Base-by-base conservation (phyloP, 2,797 vertebrate species). In the Smutsia gigantea region DNA sequence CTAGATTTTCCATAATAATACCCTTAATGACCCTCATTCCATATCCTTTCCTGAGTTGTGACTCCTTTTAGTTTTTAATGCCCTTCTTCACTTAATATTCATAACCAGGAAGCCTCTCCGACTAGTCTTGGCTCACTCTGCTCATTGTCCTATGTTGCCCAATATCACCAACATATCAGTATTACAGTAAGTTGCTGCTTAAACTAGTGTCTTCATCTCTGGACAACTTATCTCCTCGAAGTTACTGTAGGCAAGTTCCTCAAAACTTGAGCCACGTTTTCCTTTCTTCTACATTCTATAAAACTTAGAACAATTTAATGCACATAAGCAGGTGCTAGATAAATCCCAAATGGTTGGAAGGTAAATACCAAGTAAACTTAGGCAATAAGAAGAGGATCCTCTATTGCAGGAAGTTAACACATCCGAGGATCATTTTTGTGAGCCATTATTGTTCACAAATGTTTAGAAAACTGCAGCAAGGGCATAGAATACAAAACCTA, bases 401-500 rank as follows among this genome's bases (percentile, higher is more conserved):
- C 96, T 75, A 83, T 57, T 90, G 87, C 94, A 92, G 77, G 94
- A 75, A 92, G 63, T 94, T 92, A 97, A 19, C 49, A 90, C 98
- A 96, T 94, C 96, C 94, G 42, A 98, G 72, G 82, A 93, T 88
- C 93, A n/a, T 97, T 98, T 97, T 94, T 97, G 83, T 92, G 96
- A 98, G 97, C 77, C 13, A 93, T 94, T 95, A 88, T 98, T 98
- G 78, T 89, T 97, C 88, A 78, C 31, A 98, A 93, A 93, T 97
- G 96, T 98, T 98, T 88, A 97, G 91, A 97, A 90, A 97, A 97
- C 46, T 90, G 96, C 97, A 96, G 96, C 96, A 98, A 98, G 95
- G 96, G 68, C 97, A 97, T 27, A 69, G 77, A 94, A 96, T 97
- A 97, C 89, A 97, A 98, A 98, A 98, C 78, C 94, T 86, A 79